Percentiles rank a stretch among this genome's conserved stretches.
phyloP scores from a whole-genome alignment of 2,797 vertebrate genomes.

The Pipistrellus kuhlii region DNA sequence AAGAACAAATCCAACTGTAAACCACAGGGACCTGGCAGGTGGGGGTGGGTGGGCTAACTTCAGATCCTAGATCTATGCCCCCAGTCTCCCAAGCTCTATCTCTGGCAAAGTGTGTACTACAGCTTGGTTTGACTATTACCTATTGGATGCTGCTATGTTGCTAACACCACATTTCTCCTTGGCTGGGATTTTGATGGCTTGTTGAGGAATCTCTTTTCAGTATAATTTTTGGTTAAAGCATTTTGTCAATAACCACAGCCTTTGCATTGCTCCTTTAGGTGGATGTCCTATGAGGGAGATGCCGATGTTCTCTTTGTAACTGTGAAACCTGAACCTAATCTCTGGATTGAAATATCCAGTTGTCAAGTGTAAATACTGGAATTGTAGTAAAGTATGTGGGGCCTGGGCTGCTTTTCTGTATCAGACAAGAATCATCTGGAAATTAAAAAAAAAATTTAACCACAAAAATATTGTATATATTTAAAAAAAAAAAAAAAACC shows the following conservation, averaged over 20 bases:
- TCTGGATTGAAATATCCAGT: conserved; percentile 66
- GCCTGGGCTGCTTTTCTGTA: conserved; percentile 17
- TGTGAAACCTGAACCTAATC: conserved; percentile 78
- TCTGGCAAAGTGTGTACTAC: conserved; percentile 71
- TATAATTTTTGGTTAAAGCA: conserved; percentile 74
- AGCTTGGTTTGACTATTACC: conserved; percentile 66
- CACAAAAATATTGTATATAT: background rate
- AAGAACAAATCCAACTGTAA: conserved; percentile 32
- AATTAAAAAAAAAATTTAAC: conserved; percentile 65
- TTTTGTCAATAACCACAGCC: conserved; percentile 78
- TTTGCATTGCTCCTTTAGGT: conserved; percentile 67
- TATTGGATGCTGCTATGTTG: conserved; percentile 63
- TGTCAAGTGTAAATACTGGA: conserved; percentile 84
- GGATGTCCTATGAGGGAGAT: conserved; percentile 71
- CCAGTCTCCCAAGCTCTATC: conserved; percentile 67
- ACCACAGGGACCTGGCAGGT: background rate
- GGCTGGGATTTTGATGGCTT: conserved; percentile 78
- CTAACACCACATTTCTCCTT: conserved; percentile 69
- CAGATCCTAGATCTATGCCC: conserved; percentile 45
- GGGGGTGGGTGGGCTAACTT: conserved; percentile 45
- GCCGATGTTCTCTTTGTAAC: conserved; percentile 73
- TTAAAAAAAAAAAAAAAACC: background rate
- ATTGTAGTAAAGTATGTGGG: conserved; percentile 63
- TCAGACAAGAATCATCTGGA: conserved; percentile 58
- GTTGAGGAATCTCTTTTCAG: conserved; percentile 61